These are phyloP conservation scores for Danio tinwini DNA, from an alignment of 2,797 vertebrate genomes.

Conservation along the genomic window DNA sequence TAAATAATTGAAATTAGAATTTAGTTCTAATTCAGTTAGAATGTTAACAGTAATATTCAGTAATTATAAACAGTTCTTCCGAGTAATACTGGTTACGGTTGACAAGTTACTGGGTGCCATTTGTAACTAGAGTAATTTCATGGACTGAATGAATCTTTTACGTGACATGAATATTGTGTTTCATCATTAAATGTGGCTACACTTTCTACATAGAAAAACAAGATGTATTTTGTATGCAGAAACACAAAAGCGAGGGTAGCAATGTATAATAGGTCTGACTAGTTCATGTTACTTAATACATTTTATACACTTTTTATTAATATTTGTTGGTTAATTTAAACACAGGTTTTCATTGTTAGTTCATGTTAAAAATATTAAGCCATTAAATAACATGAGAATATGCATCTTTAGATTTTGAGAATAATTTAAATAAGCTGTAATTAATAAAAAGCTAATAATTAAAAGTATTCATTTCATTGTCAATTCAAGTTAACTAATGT, in stretches of 20 bases:
- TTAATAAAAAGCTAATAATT: no score
- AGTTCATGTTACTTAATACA: no score
- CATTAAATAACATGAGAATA: no score
- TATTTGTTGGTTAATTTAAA: no score
- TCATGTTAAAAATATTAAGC: no score
- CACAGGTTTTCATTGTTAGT: no score
- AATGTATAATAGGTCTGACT: not conserved
- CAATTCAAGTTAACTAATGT: not conserved
- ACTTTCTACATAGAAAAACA: not conserved
- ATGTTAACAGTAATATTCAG: not conserved
- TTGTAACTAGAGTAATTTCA: slow-evolving; percentile 13
- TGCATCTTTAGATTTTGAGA: no score
- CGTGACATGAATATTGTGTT: not conserved
- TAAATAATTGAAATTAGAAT: not conserved
- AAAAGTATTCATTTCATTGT: not conserved
- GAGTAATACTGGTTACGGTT: not conserved
- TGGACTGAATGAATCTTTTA: slow-evolving; percentile 12
- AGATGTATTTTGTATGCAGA: not conserved
- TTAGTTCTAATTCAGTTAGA: no score
- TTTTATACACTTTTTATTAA: no score
- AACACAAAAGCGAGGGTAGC: not conserved
- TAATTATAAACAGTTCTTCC: not conserved
- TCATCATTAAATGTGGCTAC: not conserved
- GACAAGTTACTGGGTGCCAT: not conserved
- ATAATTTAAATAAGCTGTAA: no score